These are phyloP conservation scores for Apoda limacodes DNA, from an alignment of 2,888 invertebrate genomes.

Conservation along the genomic window DNA sequence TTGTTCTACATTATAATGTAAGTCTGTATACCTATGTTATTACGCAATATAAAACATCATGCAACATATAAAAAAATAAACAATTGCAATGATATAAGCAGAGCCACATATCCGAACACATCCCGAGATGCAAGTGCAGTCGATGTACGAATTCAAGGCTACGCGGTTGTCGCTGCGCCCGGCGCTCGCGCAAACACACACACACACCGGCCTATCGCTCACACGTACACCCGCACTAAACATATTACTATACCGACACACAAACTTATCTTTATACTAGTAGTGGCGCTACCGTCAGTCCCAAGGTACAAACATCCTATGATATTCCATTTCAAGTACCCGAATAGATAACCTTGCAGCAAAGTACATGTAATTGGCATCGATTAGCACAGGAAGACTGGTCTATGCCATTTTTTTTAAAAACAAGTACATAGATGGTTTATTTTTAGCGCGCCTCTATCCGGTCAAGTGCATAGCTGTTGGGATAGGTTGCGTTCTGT, in stretches of 20 bases:
- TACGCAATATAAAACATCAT: not conserved
- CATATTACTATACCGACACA: slow-evolving; percentile 3
- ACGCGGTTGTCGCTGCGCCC: slow-evolving; percentile 27
- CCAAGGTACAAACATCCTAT: slow-evolving; percentile 14
- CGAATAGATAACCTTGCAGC: no score
- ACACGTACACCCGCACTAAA: slow-evolving; percentile 18
- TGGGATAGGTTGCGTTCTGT: slow-evolving; percentile 29
- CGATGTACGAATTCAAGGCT: slow-evolving; percentile 61
- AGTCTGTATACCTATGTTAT: no score
- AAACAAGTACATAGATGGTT: no score
- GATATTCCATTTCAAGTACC: no score
- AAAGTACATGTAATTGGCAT: slow-evolving; percentile 57
- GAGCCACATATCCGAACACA: slow-evolving; percentile 35
- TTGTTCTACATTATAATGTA: not conserved
- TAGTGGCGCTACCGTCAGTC: not conserved
- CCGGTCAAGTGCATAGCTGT: slow-evolving; percentile 26
- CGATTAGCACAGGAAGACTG: slow-evolving; percentile 66
- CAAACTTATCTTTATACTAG: slow-evolving; percentile 1
- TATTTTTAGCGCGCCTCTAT: slow-evolving; percentile 24
- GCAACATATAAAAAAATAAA: slow-evolving; percentile 20
- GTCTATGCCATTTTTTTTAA: no score
- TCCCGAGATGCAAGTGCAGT: slow-evolving; percentile 46
- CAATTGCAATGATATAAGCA: slow-evolving; percentile 16
- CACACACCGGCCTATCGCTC: slow-evolving; percentile 19
- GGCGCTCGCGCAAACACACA: slow-evolving; percentile 25